These are phyloP conservation scores for Pachycephala philippinensis DNA, from an alignment of 2,113 vertebrate genomes.

Conservation along the genomic window DNA sequence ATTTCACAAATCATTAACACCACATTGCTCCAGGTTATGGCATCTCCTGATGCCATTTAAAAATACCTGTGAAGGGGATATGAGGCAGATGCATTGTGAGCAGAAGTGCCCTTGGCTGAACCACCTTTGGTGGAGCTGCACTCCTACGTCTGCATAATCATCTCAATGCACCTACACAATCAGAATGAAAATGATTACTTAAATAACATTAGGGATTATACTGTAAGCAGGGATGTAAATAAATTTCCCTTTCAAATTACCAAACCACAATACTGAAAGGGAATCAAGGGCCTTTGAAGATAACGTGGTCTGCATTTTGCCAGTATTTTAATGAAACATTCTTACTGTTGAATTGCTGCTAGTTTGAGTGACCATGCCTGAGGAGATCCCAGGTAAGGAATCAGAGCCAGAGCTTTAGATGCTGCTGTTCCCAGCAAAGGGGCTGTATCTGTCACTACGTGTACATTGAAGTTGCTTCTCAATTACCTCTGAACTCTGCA, in stretches of 20 bases:
- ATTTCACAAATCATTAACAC: neutral
- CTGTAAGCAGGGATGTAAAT: neutral
- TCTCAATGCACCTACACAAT: neutral
- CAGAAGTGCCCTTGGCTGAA: neutral
- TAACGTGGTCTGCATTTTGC: neutral
- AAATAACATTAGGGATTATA: neutral
- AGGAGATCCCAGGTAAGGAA: neutral
- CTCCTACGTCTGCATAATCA: neutral
- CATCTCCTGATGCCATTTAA: neutral
- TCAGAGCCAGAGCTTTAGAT: neutral
- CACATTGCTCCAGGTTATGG: neutral
- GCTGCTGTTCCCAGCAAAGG: neutral
- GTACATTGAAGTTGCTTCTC: neutral
- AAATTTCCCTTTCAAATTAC: neutral
- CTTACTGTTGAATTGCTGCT: neutral
- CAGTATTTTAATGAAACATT: neutral
- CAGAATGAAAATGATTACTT: neutral
- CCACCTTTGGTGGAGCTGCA: neutral
- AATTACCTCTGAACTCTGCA: neutral
- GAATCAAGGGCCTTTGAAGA: neutral
- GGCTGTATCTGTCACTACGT: accelerated
- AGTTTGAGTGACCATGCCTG: neutral
- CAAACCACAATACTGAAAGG: neutral
- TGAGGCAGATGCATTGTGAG: neutral
- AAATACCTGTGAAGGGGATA: neutral